Evolutionary conservation across 1,140 invertebrate species (phyloP).

Genomic region (Zaprionus tsacasi): DNA sequence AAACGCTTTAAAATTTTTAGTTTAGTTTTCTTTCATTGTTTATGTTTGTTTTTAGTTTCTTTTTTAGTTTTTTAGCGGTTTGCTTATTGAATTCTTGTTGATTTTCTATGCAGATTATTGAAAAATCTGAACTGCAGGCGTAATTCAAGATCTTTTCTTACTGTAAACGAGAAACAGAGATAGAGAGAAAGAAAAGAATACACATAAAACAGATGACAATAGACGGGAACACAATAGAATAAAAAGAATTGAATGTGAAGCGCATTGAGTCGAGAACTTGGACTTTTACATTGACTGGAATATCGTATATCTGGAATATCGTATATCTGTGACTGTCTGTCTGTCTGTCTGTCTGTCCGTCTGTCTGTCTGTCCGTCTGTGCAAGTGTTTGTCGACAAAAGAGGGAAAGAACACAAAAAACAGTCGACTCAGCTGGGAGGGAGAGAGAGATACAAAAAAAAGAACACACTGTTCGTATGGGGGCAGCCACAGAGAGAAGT

Average conservation of each 20-base stretch:
- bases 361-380: constrained; percentile 12
- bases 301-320: neutral
- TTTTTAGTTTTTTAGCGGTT: constrained; percentile 48
- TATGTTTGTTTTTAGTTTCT: constrained; percentile 34
- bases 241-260: constrained; percentile 39
- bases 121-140: constrained; percentile 96
- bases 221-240: constrained; percentile 46
- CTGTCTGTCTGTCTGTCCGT: neutral
- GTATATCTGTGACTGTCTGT: neutral
- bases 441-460: constrained; percentile 28
- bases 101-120: constrained; percentile 95
- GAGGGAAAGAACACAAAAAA: constrained; percentile 40
- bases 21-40: constrained; percentile 63
- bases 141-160: constrained; percentile 96
- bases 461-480: constrained; percentile 30
- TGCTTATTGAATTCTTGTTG: constrained; percentile 90
- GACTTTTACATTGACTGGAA: constrained; percentile 3
- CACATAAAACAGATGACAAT: constrained; percentile 65
- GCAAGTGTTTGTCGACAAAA: constrained; percentile 1
- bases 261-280: constrained; percentile 23
- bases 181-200: constrained; percentile 61
- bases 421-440: constrained; percentile 47
- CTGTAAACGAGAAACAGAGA: constrained; percentile 87
- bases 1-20: constrained; percentile 73
- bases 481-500: constrained; percentile 24